Evolutionary conservation across 2,797 vertebrate species (phyloP).

Genomic region (Podarcis siculus): DNA sequence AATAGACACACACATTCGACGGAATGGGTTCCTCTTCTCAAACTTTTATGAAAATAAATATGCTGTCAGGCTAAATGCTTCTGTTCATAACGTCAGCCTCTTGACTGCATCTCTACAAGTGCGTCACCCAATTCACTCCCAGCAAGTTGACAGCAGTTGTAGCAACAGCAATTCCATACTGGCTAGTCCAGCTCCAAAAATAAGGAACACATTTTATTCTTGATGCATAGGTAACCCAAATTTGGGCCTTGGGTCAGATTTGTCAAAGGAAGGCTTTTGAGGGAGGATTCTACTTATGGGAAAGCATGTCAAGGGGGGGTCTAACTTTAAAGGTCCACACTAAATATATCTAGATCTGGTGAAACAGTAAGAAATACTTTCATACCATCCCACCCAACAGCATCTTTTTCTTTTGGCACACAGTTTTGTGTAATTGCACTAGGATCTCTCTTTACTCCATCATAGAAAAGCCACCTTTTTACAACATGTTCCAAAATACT

Average conservation of each 20-base stretch:
- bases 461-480: neutral
- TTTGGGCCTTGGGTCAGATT: neutral
- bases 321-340: too few species aligned
- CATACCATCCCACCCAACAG: neutral
- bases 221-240: neutral
- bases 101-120: slow-evolving; percentile 66
- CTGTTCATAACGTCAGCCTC: slow-evolving; percentile 56
- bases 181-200: slow-evolving; percentile 47
- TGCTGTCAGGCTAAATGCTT: slow-evolving; percentile 59
- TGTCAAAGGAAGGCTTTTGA: neutral
- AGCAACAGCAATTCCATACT: slow-evolving; percentile 58
- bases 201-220: slow-evolving; percentile 52
- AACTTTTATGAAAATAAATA: slow-evolving; percentile 63
- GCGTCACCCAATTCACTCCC: slow-evolving; percentile 40
- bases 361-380: neutral
- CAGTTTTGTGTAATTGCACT: neutral
- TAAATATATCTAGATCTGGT: neutral
- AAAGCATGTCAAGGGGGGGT: neutral
- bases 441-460: neutral
- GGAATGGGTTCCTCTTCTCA: slow-evolving; percentile 62
- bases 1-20: slow-evolving; percentile 41
- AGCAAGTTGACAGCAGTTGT: slow-evolving; percentile 60
- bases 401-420: neutral
- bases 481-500: too few species aligned
- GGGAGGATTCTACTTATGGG: neutral